These are phyloP conservation scores for Mionectes macconnelli DNA, from an alignment of 2,113 vertebrate genomes.

Conservation along the genomic window DNA sequence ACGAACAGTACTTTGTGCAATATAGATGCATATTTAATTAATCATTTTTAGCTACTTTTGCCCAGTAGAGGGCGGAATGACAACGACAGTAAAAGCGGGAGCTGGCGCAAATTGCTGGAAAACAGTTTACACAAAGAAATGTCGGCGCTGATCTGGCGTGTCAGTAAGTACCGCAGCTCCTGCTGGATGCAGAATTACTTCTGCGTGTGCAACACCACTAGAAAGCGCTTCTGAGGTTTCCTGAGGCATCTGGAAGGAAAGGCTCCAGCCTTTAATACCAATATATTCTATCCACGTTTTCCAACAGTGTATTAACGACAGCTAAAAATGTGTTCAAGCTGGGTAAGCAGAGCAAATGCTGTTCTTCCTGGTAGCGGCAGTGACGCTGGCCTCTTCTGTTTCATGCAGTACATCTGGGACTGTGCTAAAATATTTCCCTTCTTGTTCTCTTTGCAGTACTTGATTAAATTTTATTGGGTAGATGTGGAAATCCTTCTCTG, in stretches of 20 bases:
- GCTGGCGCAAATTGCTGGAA: neutral
- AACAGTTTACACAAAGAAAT: accelerated
- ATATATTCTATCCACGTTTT: neutral
- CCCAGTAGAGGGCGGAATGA: neutral
- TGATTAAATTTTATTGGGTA: neutral
- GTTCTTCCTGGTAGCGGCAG: neutral
- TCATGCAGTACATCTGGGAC: neutral
- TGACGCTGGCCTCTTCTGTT: neutral
- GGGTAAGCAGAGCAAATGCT: neutral
- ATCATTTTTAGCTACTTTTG: neutral
- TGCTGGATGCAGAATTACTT: neutral
- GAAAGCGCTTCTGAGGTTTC: neutral
- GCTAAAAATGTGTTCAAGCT: neutral
- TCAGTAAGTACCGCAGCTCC: neutral
- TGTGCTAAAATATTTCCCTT: neutral
- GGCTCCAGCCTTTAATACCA: neutral
- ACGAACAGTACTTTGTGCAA: neutral
- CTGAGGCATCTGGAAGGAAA: neutral
- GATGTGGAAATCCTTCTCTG: neutral
- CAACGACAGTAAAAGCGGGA: accelerated
- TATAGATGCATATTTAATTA: neutral
- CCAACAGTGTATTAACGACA: neutral
- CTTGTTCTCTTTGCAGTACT: neutral
- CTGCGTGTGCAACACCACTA: neutral
- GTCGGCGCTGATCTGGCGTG: accelerated